Percentiles rank a stretch among this genome's conserved stretches.
These are phyloP conservation scores for Cyclophora punctaria DNA, from an alignment of 2,888 invertebrate genomes.

Conservation along the genomic window DNA sequence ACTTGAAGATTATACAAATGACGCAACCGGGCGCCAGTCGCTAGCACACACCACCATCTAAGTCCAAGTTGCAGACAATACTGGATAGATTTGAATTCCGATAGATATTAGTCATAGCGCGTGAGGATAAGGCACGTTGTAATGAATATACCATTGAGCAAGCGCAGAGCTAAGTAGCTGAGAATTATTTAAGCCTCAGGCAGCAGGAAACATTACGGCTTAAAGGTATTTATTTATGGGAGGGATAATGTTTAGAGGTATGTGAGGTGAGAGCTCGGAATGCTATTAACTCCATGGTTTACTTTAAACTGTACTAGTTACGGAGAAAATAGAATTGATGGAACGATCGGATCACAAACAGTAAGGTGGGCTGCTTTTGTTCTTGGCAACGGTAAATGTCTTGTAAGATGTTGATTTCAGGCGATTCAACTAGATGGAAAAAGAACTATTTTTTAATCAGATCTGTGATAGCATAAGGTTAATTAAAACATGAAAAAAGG, in stretches of 20 bases:
- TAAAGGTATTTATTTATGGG: constrained; percentile 16
- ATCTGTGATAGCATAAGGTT: too few relatives aligned
- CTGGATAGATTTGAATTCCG: constrained; percentile 32
- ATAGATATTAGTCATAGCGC: constrained; percentile 34
- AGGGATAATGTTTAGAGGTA: neutral
- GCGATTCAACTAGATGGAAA: too few relatives aligned
- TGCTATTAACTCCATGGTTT: neutral
- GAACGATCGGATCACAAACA: too few relatives aligned
- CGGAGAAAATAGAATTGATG: too few relatives aligned
- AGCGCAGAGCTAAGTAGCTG: constrained; percentile 12
- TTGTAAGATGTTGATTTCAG: too few relatives aligned
- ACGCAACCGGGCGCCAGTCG: constrained; percentile 34
- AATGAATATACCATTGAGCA: constrained; percentile 22
- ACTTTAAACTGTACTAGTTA: neutral
- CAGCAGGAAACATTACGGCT: constrained; percentile 17
- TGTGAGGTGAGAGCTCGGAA: neutral
- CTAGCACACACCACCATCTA: constrained; percentile 22
- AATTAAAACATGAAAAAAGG: too few relatives aligned
- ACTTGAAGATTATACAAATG: constrained; percentile 16
- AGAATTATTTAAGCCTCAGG: constrained; percentile 16
- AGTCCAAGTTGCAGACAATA: constrained; percentile 27
- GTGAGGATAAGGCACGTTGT: constrained; percentile 38
- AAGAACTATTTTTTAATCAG: too few relatives aligned
- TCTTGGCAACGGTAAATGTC: too few relatives aligned
- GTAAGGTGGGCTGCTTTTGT: too few relatives aligned